Percentiles rank a stretch among this genome's conserved stretches.
Conservation (phyloP, 2,888 invertebrate genomes). For the Conchocele bisecta region DNA sequence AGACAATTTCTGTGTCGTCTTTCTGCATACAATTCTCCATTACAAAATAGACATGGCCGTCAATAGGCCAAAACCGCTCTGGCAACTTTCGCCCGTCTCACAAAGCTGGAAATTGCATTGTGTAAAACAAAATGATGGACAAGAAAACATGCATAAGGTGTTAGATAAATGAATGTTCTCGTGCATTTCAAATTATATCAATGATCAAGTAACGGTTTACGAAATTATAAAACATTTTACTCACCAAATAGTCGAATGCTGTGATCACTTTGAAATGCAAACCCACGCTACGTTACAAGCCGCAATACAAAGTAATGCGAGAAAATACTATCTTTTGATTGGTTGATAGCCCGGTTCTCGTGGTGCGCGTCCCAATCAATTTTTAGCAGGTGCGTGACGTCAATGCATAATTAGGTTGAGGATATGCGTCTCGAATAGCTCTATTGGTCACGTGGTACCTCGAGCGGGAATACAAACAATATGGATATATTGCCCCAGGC, state of each 20-base stretch:
- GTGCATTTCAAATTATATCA: conserved; percentile 48
- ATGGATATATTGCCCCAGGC: too few species aligned
- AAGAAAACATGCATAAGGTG: not conserved
- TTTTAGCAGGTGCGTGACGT: conserved; percentile 45
- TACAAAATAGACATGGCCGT: conserved; percentile 46
- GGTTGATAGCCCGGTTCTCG: conserved; percentile 69
- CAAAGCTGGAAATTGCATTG: conserved; percentile 36
- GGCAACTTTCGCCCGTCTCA: conserved; percentile 19
- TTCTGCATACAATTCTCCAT: too few species aligned
- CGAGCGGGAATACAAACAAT: too few species aligned
- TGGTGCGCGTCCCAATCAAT: conserved; percentile 73
- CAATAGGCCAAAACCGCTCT: conserved; percentile 6
- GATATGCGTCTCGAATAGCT: too few species aligned
- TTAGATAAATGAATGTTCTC: conserved; percentile 44
- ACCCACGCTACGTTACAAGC: conserved; percentile 64
- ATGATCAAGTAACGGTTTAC: too few species aligned
- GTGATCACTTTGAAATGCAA: conserved; percentile 22
- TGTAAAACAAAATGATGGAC: conserved; percentile 11
- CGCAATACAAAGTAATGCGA: conserved; percentile 46
- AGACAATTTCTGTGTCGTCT: too few species aligned
- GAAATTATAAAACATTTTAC: conserved; percentile 12
- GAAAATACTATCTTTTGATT: conserved; percentile 62
- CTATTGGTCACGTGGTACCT: too few species aligned
- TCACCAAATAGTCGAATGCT: conserved; percentile 9
- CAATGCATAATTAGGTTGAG: conserved; percentile 59